phyloP scores from a whole-genome alignment of 2,113 vertebrate species.

The Odontophorus gujanensis region DNA sequence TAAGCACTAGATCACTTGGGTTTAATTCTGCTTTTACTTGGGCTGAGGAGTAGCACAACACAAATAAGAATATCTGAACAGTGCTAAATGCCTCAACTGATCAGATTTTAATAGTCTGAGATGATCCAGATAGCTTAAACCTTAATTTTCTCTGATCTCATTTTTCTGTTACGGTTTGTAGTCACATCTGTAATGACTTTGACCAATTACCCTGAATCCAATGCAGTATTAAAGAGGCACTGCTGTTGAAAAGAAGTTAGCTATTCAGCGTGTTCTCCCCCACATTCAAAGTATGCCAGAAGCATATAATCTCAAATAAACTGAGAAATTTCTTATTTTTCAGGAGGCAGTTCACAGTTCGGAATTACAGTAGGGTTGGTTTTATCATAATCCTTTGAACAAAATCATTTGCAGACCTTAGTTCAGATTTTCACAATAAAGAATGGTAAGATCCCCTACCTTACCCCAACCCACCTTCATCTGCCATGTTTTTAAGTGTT shows the following conservation, averaged over 20 bases:
- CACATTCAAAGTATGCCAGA: background rate
- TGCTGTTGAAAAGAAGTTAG: background rate
- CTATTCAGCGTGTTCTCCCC: background rate
- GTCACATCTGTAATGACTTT: background rate
- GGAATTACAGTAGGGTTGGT: background rate
- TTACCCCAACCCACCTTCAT: background rate
- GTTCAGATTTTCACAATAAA: background rate
- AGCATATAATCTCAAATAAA: background rate
- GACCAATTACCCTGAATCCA: background rate
- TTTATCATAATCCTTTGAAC: background rate
- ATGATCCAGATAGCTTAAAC: background rate
- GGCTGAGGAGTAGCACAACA: background rate
- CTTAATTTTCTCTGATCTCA: background rate
- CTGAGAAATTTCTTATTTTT: background rate
- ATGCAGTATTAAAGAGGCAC: background rate
- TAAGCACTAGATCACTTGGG: slow-evolving; percentile 21
- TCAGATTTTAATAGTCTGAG: background rate
- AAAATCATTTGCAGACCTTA: background rate
- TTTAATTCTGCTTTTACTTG: slow-evolving; percentile 23
- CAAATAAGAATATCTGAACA: background rate
- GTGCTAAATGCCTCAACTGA: background rate
- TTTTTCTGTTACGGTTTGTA: background rate
- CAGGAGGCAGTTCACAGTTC: background rate
- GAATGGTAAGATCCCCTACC: background rate
- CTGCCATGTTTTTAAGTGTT: background rate